These are phyloP conservation scores for Lethenteron camtschaticum DNA, from an alignment of 2,113 vertebrate genomes.

Conservation along the genomic window DNA sequence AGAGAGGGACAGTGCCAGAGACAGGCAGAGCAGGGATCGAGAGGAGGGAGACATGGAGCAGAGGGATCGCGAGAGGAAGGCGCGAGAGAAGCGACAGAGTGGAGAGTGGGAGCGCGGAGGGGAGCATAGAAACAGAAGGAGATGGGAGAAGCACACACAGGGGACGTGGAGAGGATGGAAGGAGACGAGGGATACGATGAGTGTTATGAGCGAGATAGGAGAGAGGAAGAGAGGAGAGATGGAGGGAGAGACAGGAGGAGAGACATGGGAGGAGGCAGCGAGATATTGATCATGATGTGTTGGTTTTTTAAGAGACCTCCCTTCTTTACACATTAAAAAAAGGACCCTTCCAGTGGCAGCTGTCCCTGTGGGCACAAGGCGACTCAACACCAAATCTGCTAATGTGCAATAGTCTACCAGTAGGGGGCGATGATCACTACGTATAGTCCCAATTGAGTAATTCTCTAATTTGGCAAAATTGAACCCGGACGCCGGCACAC, in stretches of 20 bases:
- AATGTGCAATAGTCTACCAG: no score
- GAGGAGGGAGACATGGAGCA: not conserved
- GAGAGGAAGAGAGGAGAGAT: not conserved
- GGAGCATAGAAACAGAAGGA: not conserved
- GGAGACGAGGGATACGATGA: not conserved
- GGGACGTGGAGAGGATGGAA: not conserved
- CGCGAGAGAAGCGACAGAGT: not conserved
- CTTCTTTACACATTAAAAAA: no score
- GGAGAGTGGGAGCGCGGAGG: not conserved
- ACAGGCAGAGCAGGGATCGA: not conserved
- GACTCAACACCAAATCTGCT: no score
- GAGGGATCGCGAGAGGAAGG: not conserved
- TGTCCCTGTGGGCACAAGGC: no score
- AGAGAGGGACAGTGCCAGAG: not conserved
- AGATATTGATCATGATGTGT: not conserved
- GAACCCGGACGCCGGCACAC: no score
- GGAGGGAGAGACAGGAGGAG: not conserved
- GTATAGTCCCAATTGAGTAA: no score
- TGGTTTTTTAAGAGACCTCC: no score
- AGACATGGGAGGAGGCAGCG: not conserved
- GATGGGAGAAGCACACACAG: not conserved
- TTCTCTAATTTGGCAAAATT: no score
- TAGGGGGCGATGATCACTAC: no score
- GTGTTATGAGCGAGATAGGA: not conserved
- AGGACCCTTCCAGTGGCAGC: no score